phyloP scores from a whole-genome alignment of 2,797 vertebrate genomes.

The Momotus momota region DNA sequence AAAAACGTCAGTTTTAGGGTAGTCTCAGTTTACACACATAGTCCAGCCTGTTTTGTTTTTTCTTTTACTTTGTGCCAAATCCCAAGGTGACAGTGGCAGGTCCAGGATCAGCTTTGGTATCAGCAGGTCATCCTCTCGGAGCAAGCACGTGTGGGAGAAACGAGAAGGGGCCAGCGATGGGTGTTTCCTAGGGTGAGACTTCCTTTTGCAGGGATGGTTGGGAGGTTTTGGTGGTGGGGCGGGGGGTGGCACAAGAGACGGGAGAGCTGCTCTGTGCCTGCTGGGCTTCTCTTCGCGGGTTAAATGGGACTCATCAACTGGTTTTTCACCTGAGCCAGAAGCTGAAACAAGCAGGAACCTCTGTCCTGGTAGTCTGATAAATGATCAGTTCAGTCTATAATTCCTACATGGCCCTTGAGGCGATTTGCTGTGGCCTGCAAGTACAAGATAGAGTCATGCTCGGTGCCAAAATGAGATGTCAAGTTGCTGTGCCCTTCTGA shows the following conservation, averaged over 20 bases:
- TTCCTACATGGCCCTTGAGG: background rate
- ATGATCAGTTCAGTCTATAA: background rate
- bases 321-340: background rate
- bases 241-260: rapidly evolving
- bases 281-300: background rate
- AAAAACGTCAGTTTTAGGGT: background rate
- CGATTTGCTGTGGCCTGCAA: background rate
- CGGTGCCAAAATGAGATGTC: constrained; percentile 36
- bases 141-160: background rate
- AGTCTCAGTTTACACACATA: background rate
- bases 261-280: background rate
- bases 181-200: background rate
- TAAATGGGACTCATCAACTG: background rate
- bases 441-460: background rate
- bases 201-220: background rate
- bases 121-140: background rate
- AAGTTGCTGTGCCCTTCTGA: background rate
- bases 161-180: rapidly evolving
- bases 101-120: background rate
- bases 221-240: background rate
- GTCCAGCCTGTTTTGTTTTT: background rate
- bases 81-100: rapidly evolving
- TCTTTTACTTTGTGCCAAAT: background rate
- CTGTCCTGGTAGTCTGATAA: background rate
- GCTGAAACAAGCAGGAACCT: background rate